Conservation (phyloP, 2,113 vertebrate genomes). For the Colaptes auratus region DNA sequence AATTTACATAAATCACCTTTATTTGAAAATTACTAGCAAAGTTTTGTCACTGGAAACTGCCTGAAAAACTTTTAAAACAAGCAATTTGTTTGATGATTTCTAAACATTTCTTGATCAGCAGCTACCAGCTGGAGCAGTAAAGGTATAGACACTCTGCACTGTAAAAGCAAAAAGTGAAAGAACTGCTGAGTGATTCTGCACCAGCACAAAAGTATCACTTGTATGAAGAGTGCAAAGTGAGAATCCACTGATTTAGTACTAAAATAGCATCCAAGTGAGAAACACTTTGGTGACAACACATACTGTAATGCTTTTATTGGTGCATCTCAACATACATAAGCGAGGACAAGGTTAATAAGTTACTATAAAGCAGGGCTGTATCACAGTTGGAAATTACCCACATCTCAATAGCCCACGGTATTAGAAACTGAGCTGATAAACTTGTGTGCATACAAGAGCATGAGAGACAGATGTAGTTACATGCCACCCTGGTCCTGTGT, state of each 20-base stretch:
- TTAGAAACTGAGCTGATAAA: background rate
- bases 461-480: background rate
- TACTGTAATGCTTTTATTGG: background rate
- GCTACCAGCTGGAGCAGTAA: background rate
- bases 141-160: background rate
- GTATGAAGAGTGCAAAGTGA: background rate
- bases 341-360: background rate
- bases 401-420: background rate
- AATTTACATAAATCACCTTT: background rate
- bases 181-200: background rate
- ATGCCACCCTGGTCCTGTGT: accelerated
- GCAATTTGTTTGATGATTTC: background rate
- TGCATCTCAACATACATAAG: background rate
- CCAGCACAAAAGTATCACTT: background rate
- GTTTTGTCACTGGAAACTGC: background rate
- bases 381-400: background rate
- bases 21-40: background rate
- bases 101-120: background rate
- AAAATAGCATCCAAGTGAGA: background rate
- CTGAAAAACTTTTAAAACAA: background rate
- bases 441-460: background rate
- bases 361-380: background rate
- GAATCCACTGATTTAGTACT: background rate
- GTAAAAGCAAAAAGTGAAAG: background rate
- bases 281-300: background rate